Evolutionary conservation across 2,888 invertebrate species (phyloP).

Genomic region (Heliconius ethilla): DNA sequence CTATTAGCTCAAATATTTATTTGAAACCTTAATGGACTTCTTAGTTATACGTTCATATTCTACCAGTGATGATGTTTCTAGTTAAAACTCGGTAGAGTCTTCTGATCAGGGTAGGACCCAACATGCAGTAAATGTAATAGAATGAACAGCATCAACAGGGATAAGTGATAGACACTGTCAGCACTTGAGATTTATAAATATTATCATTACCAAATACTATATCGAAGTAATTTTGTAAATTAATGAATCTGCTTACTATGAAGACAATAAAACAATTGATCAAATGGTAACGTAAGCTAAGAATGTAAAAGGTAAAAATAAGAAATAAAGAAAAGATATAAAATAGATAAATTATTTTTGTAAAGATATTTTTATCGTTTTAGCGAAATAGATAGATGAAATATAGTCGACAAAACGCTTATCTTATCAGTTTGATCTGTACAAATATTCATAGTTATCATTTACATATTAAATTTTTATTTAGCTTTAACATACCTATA

Average conservation of each 20-base stretch:
- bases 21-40: too few relatives aligned
- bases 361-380: not conserved
- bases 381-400: not conserved
- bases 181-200: not conserved
- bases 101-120: not conserved
- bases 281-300: not conserved
- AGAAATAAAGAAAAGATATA: not conserved
- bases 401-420: not conserved
- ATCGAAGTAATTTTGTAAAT: not conserved
- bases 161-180: not conserved
- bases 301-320: not conserved
- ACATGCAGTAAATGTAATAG: not conserved
- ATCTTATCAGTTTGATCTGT: conserved; percentile 1
- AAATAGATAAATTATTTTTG: not conserved
- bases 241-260: not conserved
- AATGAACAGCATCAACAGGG: not conserved
- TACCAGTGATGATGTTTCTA: not conserved
- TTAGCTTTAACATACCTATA: not conserved
- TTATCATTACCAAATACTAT: too few relatives aligned
- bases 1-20: too few relatives aligned
- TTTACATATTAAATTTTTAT: not conserved
- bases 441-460: conserved; percentile 1
- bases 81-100: not conserved
- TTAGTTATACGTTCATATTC: not conserved
- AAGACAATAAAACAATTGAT: not conserved